Base-by-base conservation (phyloP, 2,113 vertebrate genomes). In the Cynocephalus volans region DNA sequence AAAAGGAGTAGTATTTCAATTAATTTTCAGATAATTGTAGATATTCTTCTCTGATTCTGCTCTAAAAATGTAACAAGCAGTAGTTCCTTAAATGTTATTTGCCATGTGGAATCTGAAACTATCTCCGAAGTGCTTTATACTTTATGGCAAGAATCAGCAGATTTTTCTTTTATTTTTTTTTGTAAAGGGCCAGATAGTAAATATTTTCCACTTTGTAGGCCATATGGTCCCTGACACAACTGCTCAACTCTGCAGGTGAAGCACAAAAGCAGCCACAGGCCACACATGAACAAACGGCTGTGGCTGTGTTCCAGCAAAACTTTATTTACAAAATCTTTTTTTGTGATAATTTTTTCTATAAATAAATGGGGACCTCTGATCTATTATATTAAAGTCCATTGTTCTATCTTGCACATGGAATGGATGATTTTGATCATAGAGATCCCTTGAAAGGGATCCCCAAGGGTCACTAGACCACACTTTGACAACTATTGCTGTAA, bases 41-140 rank as follows among this genome's bases (percentile, higher is more conserved):
- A n/a, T 36, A 19, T n/a, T 80, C 36, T 83, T 87, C 28, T 54
- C 87, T 62, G 69, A 23, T 23, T 60, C 8, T 17, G 54, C 12
- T 54, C 60, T 89, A 80, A 93, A 52, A 80, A 75, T 64, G 23
- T 80, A 93, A 81, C 19, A 67, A 54, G 4, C 58, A n/a, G 21
- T 36, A 52, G 41, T 73, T 86, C 60, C 58, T 97, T 84, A 80
- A 79, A 84, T 0, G 87, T 82, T 77, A 64, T 92, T 70, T 93
- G 23, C 45, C 81, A 33, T 23, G 24, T 67, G 18, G 33, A 81
- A n/a, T 86, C 41, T 62, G 14, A 93, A 85, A 69, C 10, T n/a
- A 90, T 60, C 41, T 62, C n/a, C 45, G 45, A 76, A 69, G 62
- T 75, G 72, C 45, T 54, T 62, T 67, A 36, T 48, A 36, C 19